Percentiles rank a stretch among this genome's conserved stretches.
Conservation (phyloP, 2,113 vertebrate genomes). For the Numenius arquata region DNA sequence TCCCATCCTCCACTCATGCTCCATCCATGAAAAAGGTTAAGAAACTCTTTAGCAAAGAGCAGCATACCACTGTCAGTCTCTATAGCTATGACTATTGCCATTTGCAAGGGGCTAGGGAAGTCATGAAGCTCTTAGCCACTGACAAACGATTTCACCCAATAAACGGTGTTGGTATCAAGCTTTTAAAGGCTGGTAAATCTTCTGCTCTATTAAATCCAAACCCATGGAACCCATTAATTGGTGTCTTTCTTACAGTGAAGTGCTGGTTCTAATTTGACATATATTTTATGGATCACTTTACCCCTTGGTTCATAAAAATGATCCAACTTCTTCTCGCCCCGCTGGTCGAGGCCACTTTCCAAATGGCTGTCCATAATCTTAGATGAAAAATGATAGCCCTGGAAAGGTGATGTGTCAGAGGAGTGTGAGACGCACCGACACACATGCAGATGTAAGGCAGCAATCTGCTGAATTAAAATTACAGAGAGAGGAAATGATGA, state of each 20-base stretch:
- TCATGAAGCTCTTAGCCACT: slow-evolving; percentile 36
- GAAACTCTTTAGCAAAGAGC: neutral
- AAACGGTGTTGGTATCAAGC: slow-evolving; percentile 51
- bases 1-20: neutral
- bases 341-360: slow-evolving; percentile 23
- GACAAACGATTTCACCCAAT: slow-evolving; percentile 59
- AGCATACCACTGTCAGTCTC: neutral
- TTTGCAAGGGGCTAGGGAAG: slow-evolving; percentile 2
- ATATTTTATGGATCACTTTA: slow-evolving; percentile 58
- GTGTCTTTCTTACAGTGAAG: slow-evolving; percentile 63
- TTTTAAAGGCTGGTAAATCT: slow-evolving; percentile 75
- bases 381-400: slow-evolving; percentile 62
- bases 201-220: slow-evolving; percentile 73
- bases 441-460: slow-evolving; percentile 12
- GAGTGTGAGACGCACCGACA: neutral
- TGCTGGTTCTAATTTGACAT: slow-evolving; percentile 66
- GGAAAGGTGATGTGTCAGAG: slow-evolving; percentile 59
- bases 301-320: slow-evolving; percentile 64
- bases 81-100: neutral
- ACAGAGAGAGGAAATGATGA: slow-evolving; percentile 49
- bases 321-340: slow-evolving; percentile 31
- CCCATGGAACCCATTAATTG: slow-evolving; percentile 71
- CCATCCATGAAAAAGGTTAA: neutral
- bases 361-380: slow-evolving; percentile 47
- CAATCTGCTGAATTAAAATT: slow-evolving; percentile 55